Conservation (phyloP, 1,140 invertebrate genomes). For the Dendrolimus kikuchii region DNA sequence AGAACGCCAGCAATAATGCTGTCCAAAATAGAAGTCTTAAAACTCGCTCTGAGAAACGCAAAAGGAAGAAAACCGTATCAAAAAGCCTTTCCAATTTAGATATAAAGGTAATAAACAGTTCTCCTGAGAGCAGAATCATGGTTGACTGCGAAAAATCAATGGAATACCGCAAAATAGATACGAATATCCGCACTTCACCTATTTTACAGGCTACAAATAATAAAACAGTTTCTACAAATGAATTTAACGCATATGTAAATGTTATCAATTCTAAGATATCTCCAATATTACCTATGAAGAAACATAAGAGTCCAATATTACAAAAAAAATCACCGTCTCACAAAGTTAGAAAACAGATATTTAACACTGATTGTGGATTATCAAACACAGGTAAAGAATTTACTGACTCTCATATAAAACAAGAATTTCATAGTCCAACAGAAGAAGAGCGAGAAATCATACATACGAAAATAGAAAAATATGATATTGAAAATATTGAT, state of each 20-base stretch:
- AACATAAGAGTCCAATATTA: constrained; percentile 25
- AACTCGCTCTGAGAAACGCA: constrained; percentile 31
- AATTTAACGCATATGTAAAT: constrained; percentile 7
- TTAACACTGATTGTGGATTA: constrained; percentile 10
- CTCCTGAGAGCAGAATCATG: constrained; percentile 6
- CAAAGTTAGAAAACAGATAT: constrained; percentile 41
- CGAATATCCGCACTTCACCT: too few relatives aligned
- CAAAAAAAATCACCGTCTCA: constrained; percentile 23
- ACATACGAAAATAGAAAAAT: constrained; percentile 8
- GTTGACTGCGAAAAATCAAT: constrained; percentile 20
- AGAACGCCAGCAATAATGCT: constrained; percentile 19
- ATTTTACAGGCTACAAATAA: too few relatives aligned
- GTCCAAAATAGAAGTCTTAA: constrained; percentile 15
- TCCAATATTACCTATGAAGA: background rate
- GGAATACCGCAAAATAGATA: constrained; percentile 11
- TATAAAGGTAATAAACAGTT: constrained; percentile 24
- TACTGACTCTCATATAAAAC: background rate
- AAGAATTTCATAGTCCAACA: too few relatives aligned
- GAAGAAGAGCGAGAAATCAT: constrained; percentile 1
- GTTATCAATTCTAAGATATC: constrained; percentile 10
- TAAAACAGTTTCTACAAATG: background rate
- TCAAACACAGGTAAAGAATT: too few relatives aligned
- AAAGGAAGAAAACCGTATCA: constrained; percentile 32
- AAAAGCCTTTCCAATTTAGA: constrained; percentile 44
- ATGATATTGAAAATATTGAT: constrained; percentile 1